phyloP scores from a whole-genome alignment of 2,113 vertebrate species.

The Gadus chalcogrammus region DNA sequence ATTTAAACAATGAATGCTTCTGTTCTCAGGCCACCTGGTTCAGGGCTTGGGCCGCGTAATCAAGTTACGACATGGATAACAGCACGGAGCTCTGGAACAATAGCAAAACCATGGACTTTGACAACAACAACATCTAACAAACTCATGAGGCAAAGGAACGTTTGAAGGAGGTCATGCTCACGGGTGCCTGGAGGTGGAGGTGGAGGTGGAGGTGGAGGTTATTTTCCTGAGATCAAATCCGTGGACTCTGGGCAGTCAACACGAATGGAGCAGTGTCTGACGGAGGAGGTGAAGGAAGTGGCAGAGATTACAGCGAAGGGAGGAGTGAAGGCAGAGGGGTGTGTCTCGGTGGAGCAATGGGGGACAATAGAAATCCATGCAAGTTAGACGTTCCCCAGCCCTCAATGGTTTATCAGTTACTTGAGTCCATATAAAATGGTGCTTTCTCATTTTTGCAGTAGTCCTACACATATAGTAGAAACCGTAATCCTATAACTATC shows the following conservation, averaged over 20 bases:
- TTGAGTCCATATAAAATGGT: too few species aligned
- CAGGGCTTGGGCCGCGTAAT: too few species aligned
- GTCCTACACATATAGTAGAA: too few species aligned
- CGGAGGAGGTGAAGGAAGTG: constrained; percentile 39
- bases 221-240: constrained; percentile 24
- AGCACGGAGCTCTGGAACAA: too few species aligned
- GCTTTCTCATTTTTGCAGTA: too few species aligned
- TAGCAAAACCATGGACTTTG: too few species aligned
- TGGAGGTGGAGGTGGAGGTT: constrained; percentile 4
- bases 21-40: too few species aligned
- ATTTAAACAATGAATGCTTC: too few species aligned
- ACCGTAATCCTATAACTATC: too few species aligned
- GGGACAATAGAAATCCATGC: constrained; percentile 1
- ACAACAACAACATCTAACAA: neutral
- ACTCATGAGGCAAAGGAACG: neutral
- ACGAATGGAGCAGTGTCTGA: constrained; percentile 56
- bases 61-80: too few species aligned
- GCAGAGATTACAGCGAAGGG: constrained; percentile 16
- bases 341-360: constrained; percentile 43
- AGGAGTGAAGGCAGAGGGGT: constrained; percentile 48
- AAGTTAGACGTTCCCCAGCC: too few species aligned
- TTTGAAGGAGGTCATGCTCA: constrained; percentile 26
- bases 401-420: too few species aligned
- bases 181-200: constrained; percentile 27
- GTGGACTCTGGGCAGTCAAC: constrained; percentile 79